Conservation (phyloP, 2,888 invertebrate genomes). For the Dascillus cervinus region DNA sequence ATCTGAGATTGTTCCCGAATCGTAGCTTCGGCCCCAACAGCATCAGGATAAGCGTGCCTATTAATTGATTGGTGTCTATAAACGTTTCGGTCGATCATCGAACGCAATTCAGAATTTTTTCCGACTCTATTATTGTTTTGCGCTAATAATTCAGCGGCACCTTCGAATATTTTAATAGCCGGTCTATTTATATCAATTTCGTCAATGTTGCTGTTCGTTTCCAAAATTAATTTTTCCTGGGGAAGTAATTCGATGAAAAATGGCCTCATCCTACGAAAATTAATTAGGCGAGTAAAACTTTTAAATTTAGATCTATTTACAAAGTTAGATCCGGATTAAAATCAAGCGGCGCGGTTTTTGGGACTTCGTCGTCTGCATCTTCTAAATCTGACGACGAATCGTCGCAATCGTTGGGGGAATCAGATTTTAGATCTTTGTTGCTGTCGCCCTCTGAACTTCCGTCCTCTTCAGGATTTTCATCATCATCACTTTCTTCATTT, state of each 20-base stretch:
- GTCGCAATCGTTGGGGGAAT: slow-evolving; percentile 10
- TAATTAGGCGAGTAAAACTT: too few species aligned
- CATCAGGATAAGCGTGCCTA: slow-evolving; percentile 18
- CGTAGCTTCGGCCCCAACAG: slow-evolving; percentile 15
- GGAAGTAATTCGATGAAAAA: too few species aligned
- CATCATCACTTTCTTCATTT: slow-evolving; percentile 15
- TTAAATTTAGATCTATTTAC: neutral
- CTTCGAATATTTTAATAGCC: too few species aligned
- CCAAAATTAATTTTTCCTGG: too few species aligned
- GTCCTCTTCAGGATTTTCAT: slow-evolving; percentile 14
- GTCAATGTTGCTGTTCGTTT: too few species aligned
- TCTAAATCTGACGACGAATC: slow-evolving; percentile 11
- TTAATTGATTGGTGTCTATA: slow-evolving; percentile 12
- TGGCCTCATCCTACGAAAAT: too few species aligned
- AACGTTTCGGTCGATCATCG: slow-evolving; percentile 10
- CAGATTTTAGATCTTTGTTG: slow-evolving; percentile 4
- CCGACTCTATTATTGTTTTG: slow-evolving; percentile 2
- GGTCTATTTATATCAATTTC: neutral
- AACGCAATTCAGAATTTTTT: neutral
- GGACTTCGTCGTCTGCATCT: slow-evolving; percentile 8
- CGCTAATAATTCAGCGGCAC: slow-evolving; percentile 2
- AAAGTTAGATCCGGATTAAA: slow-evolving; percentile 5
- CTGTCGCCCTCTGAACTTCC: slow-evolving; percentile 2
- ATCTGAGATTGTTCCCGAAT: too few species aligned
- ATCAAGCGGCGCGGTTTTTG: slow-evolving; percentile 8